Evolutionary conservation across 2,113 vertebrate species (phyloP).

Genomic region (Erpornis zantholeuca): DNA sequence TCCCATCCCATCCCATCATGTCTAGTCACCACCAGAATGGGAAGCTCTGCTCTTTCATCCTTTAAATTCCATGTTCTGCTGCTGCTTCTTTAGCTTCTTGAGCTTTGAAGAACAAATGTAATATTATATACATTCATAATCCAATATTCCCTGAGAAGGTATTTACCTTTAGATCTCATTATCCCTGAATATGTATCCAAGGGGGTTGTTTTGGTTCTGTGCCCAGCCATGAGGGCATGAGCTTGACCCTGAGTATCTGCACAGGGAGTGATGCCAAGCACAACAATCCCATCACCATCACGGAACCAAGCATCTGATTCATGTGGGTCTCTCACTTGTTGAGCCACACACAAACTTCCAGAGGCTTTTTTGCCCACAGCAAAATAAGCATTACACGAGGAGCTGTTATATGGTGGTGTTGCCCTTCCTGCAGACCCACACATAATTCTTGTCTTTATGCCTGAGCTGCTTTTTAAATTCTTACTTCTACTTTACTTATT

Average conservation of each 20-base stretch:
- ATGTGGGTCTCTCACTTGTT: not conserved
- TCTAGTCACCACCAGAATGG: not conserved
- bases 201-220: not conserved
- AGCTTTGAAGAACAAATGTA: not conserved
- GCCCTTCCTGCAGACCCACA: not conserved
- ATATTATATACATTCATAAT: not conserved
- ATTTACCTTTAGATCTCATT: not conserved
- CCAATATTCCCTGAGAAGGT: not conserved
- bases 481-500: not conserved
- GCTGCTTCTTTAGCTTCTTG: not conserved
- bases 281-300: not conserved
- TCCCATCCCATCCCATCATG: not conserved
- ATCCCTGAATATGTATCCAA: not conserved
- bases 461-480: not conserved
- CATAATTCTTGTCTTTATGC: not conserved
- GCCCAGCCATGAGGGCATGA: not conserved
- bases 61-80: not conserved
- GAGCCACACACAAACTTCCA: not conserved
- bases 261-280: not conserved
- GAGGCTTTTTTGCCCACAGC: not conserved
- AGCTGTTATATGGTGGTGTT: accelerated
- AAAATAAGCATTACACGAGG: not conserved
- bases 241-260: not conserved
- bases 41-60: not conserved
- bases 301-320: not conserved